Conservation (phyloP, 2,113 vertebrate genomes). For the Dermatemys mawii region DNA sequence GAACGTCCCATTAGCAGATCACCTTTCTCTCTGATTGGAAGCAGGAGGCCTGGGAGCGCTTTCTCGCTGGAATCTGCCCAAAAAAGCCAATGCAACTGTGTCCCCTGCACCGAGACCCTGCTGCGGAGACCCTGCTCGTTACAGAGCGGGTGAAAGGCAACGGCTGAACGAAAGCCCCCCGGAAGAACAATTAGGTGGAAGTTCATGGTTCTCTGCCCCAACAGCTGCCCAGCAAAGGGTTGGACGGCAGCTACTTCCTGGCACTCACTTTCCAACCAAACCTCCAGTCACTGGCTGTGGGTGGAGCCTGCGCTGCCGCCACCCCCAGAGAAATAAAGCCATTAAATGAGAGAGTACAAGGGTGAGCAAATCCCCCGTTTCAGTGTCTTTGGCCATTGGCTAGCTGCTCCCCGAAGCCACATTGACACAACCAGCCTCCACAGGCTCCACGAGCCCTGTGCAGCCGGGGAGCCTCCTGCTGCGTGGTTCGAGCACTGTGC, state of each 20-base stretch:
- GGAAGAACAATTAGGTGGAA: background rate
- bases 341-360: background rate
- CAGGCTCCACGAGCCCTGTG: background rate
- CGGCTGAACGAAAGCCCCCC: background rate
- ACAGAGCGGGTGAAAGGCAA: background rate
- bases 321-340: background rate
- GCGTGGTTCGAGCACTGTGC: rapidly evolving
- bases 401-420: background rate
- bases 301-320: rapidly evolving
- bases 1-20: background rate
- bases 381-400: background rate
- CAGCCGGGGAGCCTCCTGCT: background rate
- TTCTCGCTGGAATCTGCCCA: background rate
- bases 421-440: background rate
- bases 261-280: background rate
- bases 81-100: background rate
- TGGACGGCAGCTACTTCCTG: background rate
- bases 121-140: background rate
- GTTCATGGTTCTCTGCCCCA: background rate
- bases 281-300: background rate
- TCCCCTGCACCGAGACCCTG: background rate
- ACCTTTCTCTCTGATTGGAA: background rate
- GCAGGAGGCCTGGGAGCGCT: background rate
- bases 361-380: background rate
- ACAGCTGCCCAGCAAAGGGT: background rate